A percentile compares a stretch with the other conserved stretches of the same genome.
phyloP scores from a whole-genome alignment of 2,797 vertebrate genomes.

The Hyperoplus immaculatus region DNA sequence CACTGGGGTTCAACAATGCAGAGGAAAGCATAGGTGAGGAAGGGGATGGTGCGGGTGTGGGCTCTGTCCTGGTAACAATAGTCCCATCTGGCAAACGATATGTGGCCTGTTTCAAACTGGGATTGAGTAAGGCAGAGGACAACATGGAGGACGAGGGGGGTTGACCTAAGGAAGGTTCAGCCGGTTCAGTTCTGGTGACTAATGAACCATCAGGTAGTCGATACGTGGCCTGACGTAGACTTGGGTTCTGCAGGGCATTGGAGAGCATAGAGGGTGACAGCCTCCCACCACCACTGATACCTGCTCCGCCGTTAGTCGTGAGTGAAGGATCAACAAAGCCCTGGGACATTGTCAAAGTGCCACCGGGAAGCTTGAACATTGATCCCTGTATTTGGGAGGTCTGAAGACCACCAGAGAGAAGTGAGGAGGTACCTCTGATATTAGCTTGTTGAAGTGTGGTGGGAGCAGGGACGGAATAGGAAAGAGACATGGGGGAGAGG shows the following conservation, averaged over 20 bases:
- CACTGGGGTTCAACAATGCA: conserved; percentile 76
- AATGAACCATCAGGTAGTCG: conserved; percentile 77
- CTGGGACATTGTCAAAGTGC: conserved; percentile 69
- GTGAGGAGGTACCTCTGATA: conserved; percentile 49
- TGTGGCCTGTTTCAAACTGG: conserved; percentile 76
- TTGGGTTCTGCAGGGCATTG: conserved; percentile 79
- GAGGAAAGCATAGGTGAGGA: conserved; percentile 76
- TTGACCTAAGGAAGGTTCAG: conserved; percentile 44
- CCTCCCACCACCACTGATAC: conserved; percentile 32
- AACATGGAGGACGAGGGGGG: conserved; percentile 69
- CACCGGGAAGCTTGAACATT: conserved; percentile 70
- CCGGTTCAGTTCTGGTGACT: conserved; percentile 68
- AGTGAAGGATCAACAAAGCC: conserved; percentile 31
- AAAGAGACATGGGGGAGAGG: conserved; percentile 62
- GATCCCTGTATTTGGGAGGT: conserved; percentile 75
- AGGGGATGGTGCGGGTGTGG: conserved; percentile 60
- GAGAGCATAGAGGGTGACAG: conserved; percentile 73
- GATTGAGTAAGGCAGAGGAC: conserved; percentile 81
- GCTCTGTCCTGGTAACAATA: conserved; percentile 74
- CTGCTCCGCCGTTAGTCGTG: conserved; percentile 26
- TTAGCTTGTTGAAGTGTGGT: conserved; percentile 52
- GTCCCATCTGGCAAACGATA: conserved; percentile 84
- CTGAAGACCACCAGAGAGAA: conserved; percentile 68
- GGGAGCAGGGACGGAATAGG: conserved; percentile 48
- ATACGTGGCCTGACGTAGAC: conserved; percentile 76